Percentiles rank a stretch among this genome's conserved stretches.
Evolutionary conservation across 2,797 vertebrate species (phyloP).

Genomic region (Lithobates pipiens): DNA sequence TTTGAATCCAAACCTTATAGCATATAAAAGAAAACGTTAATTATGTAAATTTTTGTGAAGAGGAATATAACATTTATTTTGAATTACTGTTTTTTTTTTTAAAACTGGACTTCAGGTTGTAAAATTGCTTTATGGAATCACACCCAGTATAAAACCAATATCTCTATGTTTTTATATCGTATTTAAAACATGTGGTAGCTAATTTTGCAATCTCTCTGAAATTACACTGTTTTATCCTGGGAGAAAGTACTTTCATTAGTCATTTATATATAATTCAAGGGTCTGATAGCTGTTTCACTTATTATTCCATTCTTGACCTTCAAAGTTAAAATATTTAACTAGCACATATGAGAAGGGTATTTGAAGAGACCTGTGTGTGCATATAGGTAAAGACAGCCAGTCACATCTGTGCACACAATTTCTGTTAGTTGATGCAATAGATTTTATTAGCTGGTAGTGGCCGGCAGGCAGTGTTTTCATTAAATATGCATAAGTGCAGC

Average conservation of each 20-base stretch:
- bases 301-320: conserved; percentile 60
- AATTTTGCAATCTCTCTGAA: conserved; percentile 40
- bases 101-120: not conserved
- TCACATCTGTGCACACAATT: conserved; percentile 53
- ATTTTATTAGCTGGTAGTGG: conserved; percentile 49
- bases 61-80: too few relatives aligned
- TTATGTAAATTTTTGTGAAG: too few relatives aligned
- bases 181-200: conserved; percentile 43
- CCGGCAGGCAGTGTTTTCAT: conserved; percentile 10
- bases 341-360: conserved; percentile 47
- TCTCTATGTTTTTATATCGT: conserved; percentile 44
- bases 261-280: conserved; percentile 57
- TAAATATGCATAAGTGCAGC: conserved; percentile 47
- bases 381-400: conserved; percentile 30
- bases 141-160: not conserved
- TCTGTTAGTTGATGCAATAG: conserved; percentile 40
- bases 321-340: conserved; percentile 61
- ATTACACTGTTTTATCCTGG: conserved; percentile 47
- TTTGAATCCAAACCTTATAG: too few relatives aligned
- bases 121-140: not conserved
- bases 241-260: conserved; percentile 54
- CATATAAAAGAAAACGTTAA: too few relatives aligned
- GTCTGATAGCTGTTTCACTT: conserved; percentile 35
- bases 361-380: conserved; percentile 10
- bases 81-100: not conserved